Evolutionary conservation across 2,888 invertebrate genomes (phyloP).

Genomic region (Amphipoea lucens): DNA sequence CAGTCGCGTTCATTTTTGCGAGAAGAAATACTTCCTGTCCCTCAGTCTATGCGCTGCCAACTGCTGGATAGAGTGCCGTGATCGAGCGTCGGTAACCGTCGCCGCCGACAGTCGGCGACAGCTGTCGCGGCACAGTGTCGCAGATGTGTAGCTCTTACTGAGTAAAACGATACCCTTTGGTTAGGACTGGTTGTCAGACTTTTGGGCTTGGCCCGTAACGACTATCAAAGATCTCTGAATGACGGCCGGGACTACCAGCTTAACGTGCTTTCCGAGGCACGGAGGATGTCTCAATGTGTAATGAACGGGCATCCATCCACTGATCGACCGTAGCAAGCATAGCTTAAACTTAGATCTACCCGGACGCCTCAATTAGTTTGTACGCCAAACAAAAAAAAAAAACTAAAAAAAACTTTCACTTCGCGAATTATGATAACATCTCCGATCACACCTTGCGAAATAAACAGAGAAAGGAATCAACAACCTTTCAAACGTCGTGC

Average conservation of each 20-base stretch:
- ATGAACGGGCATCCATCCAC: neutral
- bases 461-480: slow-evolving; percentile 33
- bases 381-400: neutral
- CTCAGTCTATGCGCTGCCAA: no score
- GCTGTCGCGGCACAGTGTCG: no score
- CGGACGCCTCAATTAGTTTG: neutral
- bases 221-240: neutral
- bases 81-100: no score
- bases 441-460: slow-evolving; percentile 39
- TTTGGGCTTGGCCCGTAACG: neutral
- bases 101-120: no score
- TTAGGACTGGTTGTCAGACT: neutral
- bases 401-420: slow-evolving; percentile 28
- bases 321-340: neutral
- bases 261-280: neutral
- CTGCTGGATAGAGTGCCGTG: no score
- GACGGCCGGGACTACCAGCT: neutral
- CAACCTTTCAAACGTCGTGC: slow-evolving; percentile 54
- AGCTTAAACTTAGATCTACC: no score
- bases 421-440: slow-evolving; percentile 23
- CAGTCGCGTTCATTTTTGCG: no score
- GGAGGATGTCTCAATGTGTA: neutral
- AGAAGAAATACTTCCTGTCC: no score
- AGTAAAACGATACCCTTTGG: neutral
- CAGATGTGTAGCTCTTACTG: neutral